These are phyloP conservation scores for Epistrophe grossulariae DNA, from an alignment of 2,888 invertebrate genomes.

Conservation along the genomic window DNA sequence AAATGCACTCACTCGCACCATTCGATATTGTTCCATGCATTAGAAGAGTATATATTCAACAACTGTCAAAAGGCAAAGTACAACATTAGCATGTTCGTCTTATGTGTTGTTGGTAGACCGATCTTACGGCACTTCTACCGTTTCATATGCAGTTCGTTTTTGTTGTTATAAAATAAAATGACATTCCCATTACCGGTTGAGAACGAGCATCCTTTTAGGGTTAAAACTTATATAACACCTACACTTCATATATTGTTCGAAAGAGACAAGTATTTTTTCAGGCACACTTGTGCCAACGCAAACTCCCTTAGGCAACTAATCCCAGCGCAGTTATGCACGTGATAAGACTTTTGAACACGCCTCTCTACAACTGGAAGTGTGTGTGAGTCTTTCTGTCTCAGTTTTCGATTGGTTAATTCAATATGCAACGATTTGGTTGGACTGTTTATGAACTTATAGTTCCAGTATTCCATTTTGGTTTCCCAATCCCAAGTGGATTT, in stretches of 20 bases:
- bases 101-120: slow-evolving; percentile 22
- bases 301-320: slow-evolving; percentile 61
- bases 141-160: slow-evolving; percentile 22
- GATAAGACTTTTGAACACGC: slow-evolving; percentile 6
- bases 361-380: slow-evolving; percentile 18
- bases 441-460: slow-evolving; percentile 19
- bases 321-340: slow-evolving; percentile 33
- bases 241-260: slow-evolving; percentile 19
- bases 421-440: slow-evolving; percentile 70
- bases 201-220: slow-evolving; percentile 43
- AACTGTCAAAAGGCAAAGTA: slow-evolving; percentile 46
- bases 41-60: slow-evolving; percentile 52
- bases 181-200: slow-evolving; percentile 27
- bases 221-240: slow-evolving; percentile 41
- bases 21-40: slow-evolving; percentile 14
- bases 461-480: slow-evolving; percentile 65
- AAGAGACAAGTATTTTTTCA: slow-evolving; percentile 51
- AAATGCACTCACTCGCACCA: slow-evolving; percentile 62
- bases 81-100: not conserved
- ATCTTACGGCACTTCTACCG: slow-evolving; percentile 48
- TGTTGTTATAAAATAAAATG: slow-evolving; percentile 25
- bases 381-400: slow-evolving; percentile 32
- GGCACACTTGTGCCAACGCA: slow-evolving; percentile 47
- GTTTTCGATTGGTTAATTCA: slow-evolving; percentile 66
- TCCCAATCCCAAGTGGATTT: slow-evolving; percentile 40